Evolutionary conservation across 2,888 invertebrate genomes (phyloP).

Genomic region (Sminthurides aquaticus): DNA sequence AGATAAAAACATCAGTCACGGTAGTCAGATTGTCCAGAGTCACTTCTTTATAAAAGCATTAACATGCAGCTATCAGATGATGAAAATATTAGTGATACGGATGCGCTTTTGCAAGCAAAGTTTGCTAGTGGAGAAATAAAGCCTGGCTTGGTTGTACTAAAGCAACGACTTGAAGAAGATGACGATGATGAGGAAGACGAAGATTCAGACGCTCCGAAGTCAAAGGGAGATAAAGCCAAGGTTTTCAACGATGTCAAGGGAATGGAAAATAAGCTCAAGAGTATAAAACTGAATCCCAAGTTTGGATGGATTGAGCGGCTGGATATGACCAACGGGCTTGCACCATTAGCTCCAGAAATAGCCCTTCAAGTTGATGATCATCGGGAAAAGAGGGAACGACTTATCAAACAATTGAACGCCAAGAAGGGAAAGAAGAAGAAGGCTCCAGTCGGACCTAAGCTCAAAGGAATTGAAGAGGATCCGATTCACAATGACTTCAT

Average conservation of each 20-base stretch:
- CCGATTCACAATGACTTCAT: slow-evolving; percentile 84
- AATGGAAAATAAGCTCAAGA: slow-evolving; percentile 43
- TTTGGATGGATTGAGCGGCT: slow-evolving; percentile 71
- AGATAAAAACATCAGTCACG: too few relatives aligned
- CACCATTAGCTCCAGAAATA: slow-evolving; percentile 76
- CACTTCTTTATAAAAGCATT: too few relatives aligned
- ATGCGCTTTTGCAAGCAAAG: slow-evolving; percentile 66
- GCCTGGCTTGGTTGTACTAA: slow-evolving; percentile 67
- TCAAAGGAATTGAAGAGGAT: slow-evolving; percentile 56
- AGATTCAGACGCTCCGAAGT: slow-evolving; percentile 10
- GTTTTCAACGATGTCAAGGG: slow-evolving; percentile 31
- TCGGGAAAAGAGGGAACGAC: slow-evolving; percentile 60
- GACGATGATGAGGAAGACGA: too few relatives aligned
- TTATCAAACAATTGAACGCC: slow-evolving; percentile 56
- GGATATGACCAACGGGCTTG: slow-evolving; percentile 67
- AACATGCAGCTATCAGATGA: slow-evolving; percentile 7
- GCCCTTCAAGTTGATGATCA: slow-evolving; percentile 70
- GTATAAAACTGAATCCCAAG: slow-evolving; percentile 31
- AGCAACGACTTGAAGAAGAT: slow-evolving; percentile 49
- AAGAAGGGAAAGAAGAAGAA: slow-evolving; percentile 52
- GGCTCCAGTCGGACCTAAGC: slow-evolving; percentile 9
- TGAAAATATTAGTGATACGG: slow-evolving; percentile 22
- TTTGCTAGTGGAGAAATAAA: slow-evolving; percentile 76
- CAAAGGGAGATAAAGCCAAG: neutral
- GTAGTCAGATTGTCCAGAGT: too few relatives aligned